A percentile compares a stretch with the other conserved stretches of the same genome.
Evolutionary conservation across 1,140 invertebrate genomes (phyloP).

Genomic region (Coptotermes formosanus): DNA sequence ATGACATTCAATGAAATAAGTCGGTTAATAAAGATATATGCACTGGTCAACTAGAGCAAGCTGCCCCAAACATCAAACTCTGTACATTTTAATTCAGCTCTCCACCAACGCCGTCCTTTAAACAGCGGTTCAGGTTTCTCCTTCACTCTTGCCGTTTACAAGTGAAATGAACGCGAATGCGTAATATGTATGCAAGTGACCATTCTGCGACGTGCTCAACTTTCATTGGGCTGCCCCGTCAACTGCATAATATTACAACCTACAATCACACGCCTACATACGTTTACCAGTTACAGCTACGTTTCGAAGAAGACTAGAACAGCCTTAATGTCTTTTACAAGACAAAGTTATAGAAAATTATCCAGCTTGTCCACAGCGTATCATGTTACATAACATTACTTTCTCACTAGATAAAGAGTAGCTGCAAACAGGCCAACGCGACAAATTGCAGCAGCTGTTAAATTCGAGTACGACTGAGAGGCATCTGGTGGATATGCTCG

Average conservation of each 20-base stretch:
- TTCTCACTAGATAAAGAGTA: neutral
- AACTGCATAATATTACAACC: neutral
- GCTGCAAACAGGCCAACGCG: neutral
- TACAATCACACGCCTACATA: neutral
- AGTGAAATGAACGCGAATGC: neutral
- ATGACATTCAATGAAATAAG: conserved; percentile 14
- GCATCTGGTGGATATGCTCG: neutral
- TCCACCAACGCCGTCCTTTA: neutral
- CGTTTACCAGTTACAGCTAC: neutral
- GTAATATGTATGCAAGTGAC: neutral
- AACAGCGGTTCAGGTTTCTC: neutral
- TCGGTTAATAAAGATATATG: conserved; percentile 3
- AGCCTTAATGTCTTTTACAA: neutral
- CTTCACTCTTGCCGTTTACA: conserved; percentile 1
- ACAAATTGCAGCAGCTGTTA: neutral
- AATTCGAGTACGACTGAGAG: neutral
- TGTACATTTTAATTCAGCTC: neutral
- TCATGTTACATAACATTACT: neutral
- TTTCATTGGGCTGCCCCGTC: neutral
- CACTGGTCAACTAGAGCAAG: neutral
- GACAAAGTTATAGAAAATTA: neutral
- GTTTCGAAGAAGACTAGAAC: neutral
- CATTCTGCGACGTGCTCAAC: neutral
- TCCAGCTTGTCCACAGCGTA: neutral
- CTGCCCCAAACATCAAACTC: neutral